Percentiles rank a stretch among this genome's conserved stretches.
Evolutionary conservation across 2,888 invertebrate species (phyloP).

Genomic region (Scrobipalpa costella): DNA sequence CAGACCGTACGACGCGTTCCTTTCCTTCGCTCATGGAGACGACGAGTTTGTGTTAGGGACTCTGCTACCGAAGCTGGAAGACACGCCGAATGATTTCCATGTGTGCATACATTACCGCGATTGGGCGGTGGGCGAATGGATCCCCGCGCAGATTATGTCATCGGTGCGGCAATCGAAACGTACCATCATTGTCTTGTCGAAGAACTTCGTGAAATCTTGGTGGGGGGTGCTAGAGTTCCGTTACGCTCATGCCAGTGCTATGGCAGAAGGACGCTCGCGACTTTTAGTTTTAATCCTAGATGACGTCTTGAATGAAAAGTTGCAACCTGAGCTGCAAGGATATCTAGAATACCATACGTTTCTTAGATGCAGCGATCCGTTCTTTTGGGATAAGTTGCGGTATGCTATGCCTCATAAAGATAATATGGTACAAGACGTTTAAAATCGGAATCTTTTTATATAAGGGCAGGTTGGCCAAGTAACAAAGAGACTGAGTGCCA

Average conservation of each 20-base stretch:
- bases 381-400: constrained; percentile 25
- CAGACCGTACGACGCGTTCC: constrained; percentile 23
- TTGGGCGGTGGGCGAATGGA: constrained; percentile 24
- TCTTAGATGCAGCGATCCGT: constrained; percentile 20
- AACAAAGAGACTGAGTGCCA: too few relatives aligned
- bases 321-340: constrained; percentile 17
- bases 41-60: constrained; percentile 11
- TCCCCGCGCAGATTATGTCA: constrained; percentile 24
- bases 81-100: constrained; percentile 7
- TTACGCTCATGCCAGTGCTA: constrained; percentile 13
- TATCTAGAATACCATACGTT: constrained; percentile 24
- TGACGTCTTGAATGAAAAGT: constrained; percentile 12
- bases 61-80: constrained; percentile 22
- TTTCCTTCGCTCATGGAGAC: constrained; percentile 27
- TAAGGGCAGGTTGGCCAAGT: too few relatives aligned
- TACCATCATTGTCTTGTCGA: constrained; percentile 26
- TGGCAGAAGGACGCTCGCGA: constrained; percentile 15
- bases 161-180: constrained; percentile 18
- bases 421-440: constrained; percentile 1
- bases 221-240: constrained; percentile 25
- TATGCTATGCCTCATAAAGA: constrained; percentile 23
- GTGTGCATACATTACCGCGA: constrained; percentile 25
- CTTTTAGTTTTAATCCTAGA: constrained; percentile 20
- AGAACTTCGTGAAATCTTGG: constrained; percentile 19
- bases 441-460: too few relatives aligned